A percentile compares a stretch with the other conserved stretches of the same genome.
Evolutionary conservation across 1,140 invertebrate species (phyloP).

Genomic region (Bombus turneri): DNA sequence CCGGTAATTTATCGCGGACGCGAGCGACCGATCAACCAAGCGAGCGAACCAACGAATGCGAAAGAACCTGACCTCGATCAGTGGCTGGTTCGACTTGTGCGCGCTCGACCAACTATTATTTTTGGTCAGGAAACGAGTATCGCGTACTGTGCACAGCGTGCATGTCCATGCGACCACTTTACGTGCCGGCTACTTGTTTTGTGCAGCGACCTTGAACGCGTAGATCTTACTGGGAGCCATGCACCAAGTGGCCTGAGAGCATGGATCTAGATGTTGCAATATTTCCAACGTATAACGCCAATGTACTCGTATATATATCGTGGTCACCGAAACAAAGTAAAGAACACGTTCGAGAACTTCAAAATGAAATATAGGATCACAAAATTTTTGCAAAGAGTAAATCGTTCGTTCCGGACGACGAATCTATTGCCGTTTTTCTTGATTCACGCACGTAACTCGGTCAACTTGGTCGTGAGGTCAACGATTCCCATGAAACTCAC

Average conservation of each 20-base stretch:
- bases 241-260: neutral
- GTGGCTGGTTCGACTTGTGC: slow-evolving; percentile 1
- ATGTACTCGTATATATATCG: neutral
- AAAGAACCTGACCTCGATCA: slow-evolving; percentile 46
- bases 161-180: slow-evolving; percentile 49
- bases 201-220: slow-evolving; percentile 47
- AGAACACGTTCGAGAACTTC: neutral
- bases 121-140: slow-evolving; percentile 35
- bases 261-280: slow-evolving; percentile 21
- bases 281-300: neutral
- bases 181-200: slow-evolving; percentile 50
- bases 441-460: slow-evolving; percentile 33
- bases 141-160: slow-evolving; percentile 9
- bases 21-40: slow-evolving; percentile 2
- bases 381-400: neutral
- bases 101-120: slow-evolving; percentile 41
- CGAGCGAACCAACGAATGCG: slow-evolving; percentile 23
- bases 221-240: slow-evolving; percentile 22
- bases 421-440: neutral
- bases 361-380: neutral
- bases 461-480: slow-evolving; percentile 36
- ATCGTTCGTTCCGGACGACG: neutral
- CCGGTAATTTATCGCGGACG: slow-evolving; percentile 46
- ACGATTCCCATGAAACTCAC: slow-evolving; percentile 37
- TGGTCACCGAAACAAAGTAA: neutral